These are phyloP conservation scores for Alviniconcha marisindica DNA, from an alignment of 1,140 invertebrate genomes.

Conservation along the genomic window DNA sequence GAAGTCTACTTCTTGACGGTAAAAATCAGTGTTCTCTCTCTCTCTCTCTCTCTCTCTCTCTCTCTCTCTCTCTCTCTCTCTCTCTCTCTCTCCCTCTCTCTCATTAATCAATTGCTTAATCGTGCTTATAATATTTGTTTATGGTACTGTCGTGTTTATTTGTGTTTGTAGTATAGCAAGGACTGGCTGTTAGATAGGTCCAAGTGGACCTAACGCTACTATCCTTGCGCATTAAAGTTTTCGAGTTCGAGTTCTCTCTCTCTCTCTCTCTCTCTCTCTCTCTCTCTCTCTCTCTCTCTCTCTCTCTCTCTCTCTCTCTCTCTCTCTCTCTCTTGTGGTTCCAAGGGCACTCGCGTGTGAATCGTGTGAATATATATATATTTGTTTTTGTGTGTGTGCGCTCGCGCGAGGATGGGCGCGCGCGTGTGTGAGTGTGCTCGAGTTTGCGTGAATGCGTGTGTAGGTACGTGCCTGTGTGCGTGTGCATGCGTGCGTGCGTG, in stretches of 20 bases:
- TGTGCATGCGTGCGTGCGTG: slow-evolving; percentile 2
- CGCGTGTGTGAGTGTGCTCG: too few species aligned
- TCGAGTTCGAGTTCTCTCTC: too few species aligned
- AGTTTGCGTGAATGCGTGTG: too few species aligned
- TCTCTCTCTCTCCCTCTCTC: not conserved
- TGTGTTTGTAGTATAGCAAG: too few species aligned
- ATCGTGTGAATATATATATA: not conserved
- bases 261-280: not conserved
- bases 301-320: not conserved
- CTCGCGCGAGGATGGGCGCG: not conserved
- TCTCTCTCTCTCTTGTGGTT: not conserved
- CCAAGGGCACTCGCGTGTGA: not conserved
- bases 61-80: not conserved
- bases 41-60: too few species aligned
- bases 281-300: not conserved
- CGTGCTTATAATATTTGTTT: too few species aligned
- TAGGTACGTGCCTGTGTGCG: not conserved
- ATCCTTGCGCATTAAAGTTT: too few species aligned
- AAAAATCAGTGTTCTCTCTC: not conserved
- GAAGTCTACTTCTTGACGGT: slow-evolving; percentile 30
- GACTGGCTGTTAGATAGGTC: too few species aligned
- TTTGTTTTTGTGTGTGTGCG: not conserved
- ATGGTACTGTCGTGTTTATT: too few species aligned
- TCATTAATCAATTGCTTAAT: too few species aligned
- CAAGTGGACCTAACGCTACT: too few species aligned